Evolutionary conservation across 2,888 invertebrate species (phyloP), one percentile per base, ranked within the genome.

Genomic region (Anoncus sp.): DNA sequence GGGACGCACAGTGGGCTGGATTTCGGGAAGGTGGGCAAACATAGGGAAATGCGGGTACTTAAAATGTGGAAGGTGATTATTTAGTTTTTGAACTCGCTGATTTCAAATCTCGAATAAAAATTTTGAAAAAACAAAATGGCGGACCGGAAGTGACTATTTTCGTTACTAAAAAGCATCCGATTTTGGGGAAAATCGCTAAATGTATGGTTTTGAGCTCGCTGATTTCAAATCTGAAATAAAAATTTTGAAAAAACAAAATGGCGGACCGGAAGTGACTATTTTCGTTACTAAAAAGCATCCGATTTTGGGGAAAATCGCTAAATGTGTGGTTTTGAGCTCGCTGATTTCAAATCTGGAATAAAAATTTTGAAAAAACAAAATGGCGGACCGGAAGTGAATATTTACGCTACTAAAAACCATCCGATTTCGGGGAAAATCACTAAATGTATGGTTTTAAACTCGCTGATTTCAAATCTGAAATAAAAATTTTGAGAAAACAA

Each of bases 321-420:
- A 47, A 14, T 47, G 47, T 47, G 7, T 47, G 47, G 47, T 55
- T 55, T 55, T 55, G 31, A 35, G 57, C 31, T 55, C 57, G 24
- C 35, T 55, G 57, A 55, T 55, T 55, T 18, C 18, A 20, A 47
- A 47, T 47, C 47, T 47, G 16, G 16, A 47, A 16, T 16, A 7
- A 47, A 47, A 47, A 22, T 55, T 55, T 55, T 35, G 35, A 55
- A 55, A 55, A 22, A 20, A 55, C 57, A 55, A 55, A 55, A 55
- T 55, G 57, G 57, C 57, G 57, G 57, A 12, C 57, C 16, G 24
- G 35, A 55, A 55, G 35, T 55, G 35, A 55, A 20, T 35, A 24
- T 22, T 55, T 27, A 31, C 31, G 31, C 31, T 31, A 31, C 31
- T 31, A 31, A 31, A 31, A 31, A 31, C 31, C 31, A 31, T 55